These are phyloP conservation scores for Coracopsis vasa DNA, from an alignment of 2,113 vertebrate species.

Conservation along the genomic window DNA sequence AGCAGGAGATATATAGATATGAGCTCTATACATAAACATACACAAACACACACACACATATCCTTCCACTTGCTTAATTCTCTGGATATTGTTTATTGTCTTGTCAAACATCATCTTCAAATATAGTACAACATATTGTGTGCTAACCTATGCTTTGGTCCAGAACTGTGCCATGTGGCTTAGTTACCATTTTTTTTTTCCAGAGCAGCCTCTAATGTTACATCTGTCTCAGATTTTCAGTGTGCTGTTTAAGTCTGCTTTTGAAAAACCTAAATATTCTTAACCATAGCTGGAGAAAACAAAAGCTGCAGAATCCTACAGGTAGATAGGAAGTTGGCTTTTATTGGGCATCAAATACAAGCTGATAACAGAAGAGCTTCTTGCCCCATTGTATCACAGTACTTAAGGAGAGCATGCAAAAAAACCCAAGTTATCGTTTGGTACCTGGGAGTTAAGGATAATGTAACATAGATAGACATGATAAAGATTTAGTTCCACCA, in stretches of 20 bases:
- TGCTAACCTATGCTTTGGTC: neutral
- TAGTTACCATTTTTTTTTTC: neutral
- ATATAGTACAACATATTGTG: neutral
- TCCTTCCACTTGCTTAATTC: neutral
- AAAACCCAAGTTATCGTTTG: fast-evolving
- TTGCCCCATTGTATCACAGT: fast-evolving
- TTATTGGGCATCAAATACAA: neutral
- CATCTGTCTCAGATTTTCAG: neutral
- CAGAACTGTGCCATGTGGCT: neutral
- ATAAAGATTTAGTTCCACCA: neutral
- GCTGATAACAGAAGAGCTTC: neutral
- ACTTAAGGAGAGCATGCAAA: neutral
- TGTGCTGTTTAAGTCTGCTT: neutral
- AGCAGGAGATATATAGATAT: neutral
- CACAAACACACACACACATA: neutral
- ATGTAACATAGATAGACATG: neutral
- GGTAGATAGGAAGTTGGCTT: neutral
- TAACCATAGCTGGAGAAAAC: neutral
- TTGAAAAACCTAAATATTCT: neutral
- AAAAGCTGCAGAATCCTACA: neutral
- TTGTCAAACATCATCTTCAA: neutral
- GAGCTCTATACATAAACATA: neutral
- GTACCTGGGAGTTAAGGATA: neutral
- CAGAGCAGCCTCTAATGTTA: neutral
- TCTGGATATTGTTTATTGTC: neutral